These are phyloP conservation scores for Drosophila baimaii DNA, from an alignment of 1,140 invertebrate genomes.

Conservation along the genomic window DNA sequence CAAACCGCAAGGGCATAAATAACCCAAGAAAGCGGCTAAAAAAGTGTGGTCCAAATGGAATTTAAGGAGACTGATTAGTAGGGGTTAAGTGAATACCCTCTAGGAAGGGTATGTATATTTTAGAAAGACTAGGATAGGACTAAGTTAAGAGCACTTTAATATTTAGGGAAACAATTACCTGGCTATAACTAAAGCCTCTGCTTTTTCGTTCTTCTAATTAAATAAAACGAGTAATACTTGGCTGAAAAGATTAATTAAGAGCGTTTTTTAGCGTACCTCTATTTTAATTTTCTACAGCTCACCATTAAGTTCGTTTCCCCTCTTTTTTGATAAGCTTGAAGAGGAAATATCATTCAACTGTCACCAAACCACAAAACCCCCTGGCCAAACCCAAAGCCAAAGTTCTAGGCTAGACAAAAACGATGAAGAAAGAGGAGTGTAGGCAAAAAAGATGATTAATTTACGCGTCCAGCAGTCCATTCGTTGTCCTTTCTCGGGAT, in stretches of 20 bases:
- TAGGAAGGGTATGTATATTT: slow-evolving; percentile 10
- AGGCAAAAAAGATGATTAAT: slow-evolving; percentile 76
- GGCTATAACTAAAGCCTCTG: too few relatives aligned
- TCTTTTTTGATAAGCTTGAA: background rate
- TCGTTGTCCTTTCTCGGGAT: slow-evolving; percentile 35
- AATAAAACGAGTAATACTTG: background rate
- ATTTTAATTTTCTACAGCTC: background rate
- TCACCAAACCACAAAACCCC: slow-evolving; percentile 41
- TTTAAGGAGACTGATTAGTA: slow-evolving; percentile 35
- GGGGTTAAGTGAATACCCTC: slow-evolving; percentile 13
- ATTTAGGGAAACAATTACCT: too few relatives aligned
- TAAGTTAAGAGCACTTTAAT: too few relatives aligned
- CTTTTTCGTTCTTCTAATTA: background rate
- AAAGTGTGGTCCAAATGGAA: slow-evolving; percentile 56
- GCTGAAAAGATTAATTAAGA: background rate
- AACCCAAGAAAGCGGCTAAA: slow-evolving; percentile 53
- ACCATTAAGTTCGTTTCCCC: background rate
- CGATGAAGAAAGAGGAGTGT: slow-evolving; percentile 1
- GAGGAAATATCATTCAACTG: slow-evolving; percentile 37
- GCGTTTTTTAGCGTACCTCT: slow-evolving; percentile 6
- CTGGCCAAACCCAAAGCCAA: slow-evolving; percentile 16
- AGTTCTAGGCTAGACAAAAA: slow-evolving; percentile 34
- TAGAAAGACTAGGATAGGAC: too few relatives aligned
- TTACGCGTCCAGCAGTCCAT: slow-evolving; percentile 66
- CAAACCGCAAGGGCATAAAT: slow-evolving; percentile 67